phyloP scores from a whole-genome alignment of 2,113 vertebrate genomes.

The Elanoides forficatus region DNA sequence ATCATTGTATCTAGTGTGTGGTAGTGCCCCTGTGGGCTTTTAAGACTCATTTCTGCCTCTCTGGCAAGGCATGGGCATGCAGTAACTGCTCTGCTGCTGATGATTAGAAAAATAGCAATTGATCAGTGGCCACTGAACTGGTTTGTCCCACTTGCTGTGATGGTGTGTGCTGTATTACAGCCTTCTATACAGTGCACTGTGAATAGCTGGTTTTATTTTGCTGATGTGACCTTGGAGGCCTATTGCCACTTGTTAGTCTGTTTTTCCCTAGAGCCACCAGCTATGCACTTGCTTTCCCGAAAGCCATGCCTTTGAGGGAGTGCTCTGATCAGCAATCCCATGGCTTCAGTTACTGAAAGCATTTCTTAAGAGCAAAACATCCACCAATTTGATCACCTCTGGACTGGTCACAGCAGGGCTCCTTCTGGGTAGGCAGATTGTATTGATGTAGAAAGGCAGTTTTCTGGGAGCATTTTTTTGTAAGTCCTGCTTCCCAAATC shows the following conservation, averaged over 20 bases:
- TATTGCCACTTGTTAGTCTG: not conserved
- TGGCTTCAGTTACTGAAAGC: not conserved
- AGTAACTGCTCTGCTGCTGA: not conserved
- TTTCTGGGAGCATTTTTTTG: not conserved
- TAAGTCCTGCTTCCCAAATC: not conserved
- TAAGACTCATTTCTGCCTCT: not conserved
- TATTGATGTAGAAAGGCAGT: not conserved
- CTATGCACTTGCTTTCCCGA: not conserved
- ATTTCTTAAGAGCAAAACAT: not conserved
- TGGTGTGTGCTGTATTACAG: not conserved
- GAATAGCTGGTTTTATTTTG: constrained; percentile 36
- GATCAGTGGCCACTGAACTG: not conserved
- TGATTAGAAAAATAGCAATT: constrained; percentile 21
- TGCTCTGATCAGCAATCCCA: not conserved
- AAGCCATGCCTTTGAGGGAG: not conserved
- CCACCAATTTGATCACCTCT: not conserved
- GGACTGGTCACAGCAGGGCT: not conserved
- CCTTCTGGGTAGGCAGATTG: not conserved
- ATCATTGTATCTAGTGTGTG: not conserved
- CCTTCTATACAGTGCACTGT: not conserved
- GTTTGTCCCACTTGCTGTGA: not conserved
- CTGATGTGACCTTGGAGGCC: constrained; percentile 18
- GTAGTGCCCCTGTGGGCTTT: not conserved
- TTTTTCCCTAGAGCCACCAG: not conserved
- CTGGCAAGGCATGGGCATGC: not conserved